Evolutionary conservation across 1,140 invertebrate species (phyloP), one percentile per base, ranked within the genome.

Genomic region (Pogonomyrmex californicus): DNA sequence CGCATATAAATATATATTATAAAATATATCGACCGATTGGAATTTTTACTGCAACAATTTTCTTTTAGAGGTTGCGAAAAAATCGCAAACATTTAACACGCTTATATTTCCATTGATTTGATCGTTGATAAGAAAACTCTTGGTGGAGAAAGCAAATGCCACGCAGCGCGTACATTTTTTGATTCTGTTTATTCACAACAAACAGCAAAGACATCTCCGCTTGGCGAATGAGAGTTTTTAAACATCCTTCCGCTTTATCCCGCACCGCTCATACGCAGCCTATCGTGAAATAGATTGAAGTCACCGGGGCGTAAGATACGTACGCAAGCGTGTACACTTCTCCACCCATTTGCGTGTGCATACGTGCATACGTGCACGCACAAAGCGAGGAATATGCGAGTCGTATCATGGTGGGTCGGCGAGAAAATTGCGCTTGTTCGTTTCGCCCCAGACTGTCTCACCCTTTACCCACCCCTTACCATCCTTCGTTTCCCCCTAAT

Each of bases 211-310:
- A 30, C 33, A 7, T 47, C 65, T 56, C 23, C n/a, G 17, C 23
- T 81, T 44, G 65, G 51, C 38, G 41, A 82, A 81, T 33, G 38
- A 58, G 49, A 68, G 38, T 58, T 82, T 82, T 71, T 82, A 58
- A 82, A 82, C 66, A 56, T 73, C 33, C 54, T 85, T 63, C 51
- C 36, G 30, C 49, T 85, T 79, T 65, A 79, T 54, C 9, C 14
- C 30, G 17, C 17, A 44, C 68, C 75, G 82, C 71, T 85, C 60
- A 60, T 33, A 66, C 58, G 73, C 71, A 63, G 58, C 82, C 85
- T 78, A 79, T 86, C 85, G 76, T 79, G 49, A 86, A 86, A 86
- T 86, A 86, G 85, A 86, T 86, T 86, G 85, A 86, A 86, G 63
- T 79, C 73, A 78, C 41, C 62, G 76, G 33, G 76, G 76, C 85